These are phyloP conservation scores for Prunella himalayana DNA, from an alignment of 2,113 vertebrate genomes.

Conservation along the genomic window DNA sequence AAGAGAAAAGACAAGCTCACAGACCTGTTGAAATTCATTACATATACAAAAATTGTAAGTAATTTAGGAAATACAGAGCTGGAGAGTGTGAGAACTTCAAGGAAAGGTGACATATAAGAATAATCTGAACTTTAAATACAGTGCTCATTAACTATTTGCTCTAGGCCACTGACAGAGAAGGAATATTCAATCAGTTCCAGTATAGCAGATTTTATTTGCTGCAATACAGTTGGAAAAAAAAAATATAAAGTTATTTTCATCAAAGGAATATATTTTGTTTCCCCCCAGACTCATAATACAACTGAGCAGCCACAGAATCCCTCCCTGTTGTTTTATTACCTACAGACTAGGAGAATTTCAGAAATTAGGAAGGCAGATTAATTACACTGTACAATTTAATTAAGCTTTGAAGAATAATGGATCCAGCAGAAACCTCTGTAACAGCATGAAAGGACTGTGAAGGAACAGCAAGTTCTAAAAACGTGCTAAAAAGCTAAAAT, in stretches of 20 bases:
- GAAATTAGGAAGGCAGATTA: neutral
- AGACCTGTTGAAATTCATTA: neutral
- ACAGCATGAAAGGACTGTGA: neutral
- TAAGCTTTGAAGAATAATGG: constrained; percentile 22
- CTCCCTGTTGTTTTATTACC: neutral
- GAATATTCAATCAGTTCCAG: neutral
- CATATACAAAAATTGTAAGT: neutral
- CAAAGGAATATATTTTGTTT: neutral
- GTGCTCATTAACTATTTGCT: neutral
- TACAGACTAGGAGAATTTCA: neutral
- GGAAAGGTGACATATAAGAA: neutral
- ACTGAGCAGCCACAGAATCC: neutral
- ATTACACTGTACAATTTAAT: neutral
- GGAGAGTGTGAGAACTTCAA: neutral
- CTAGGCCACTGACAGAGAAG: neutral
- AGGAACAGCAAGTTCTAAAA: neutral
- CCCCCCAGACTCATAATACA: neutral
- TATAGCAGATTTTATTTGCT: neutral
- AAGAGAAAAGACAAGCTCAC: neutral
- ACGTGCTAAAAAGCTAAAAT: neutral
- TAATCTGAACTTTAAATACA: neutral
- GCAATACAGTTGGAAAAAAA: neutral
- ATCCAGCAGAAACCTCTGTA: neutral
- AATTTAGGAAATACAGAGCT: neutral
- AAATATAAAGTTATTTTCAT: neutral